These are phyloP conservation scores for Podiceps cristatus DNA, from an alignment of 2,113 vertebrate species.

Conservation along the genomic window DNA sequence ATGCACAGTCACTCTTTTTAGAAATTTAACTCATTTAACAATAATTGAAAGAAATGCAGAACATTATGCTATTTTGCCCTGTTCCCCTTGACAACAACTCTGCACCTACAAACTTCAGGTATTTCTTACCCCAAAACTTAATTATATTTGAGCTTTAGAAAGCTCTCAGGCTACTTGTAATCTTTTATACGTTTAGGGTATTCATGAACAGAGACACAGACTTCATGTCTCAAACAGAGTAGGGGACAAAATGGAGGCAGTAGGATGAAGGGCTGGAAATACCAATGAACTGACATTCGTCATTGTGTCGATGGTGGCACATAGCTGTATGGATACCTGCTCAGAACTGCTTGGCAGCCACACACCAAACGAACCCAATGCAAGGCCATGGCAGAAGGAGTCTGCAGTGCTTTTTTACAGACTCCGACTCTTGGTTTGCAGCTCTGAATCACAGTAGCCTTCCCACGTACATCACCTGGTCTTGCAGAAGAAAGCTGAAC, in stretches of 20 bases:
- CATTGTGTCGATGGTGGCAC: neutral
- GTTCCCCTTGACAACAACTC: conserved; percentile 4
- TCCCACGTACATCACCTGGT: neutral
- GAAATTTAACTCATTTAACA: conserved; percentile 48
- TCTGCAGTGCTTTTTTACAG: neutral
- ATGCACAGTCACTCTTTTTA: conserved; percentile 12
- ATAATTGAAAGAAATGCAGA: neutral
- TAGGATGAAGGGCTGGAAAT: conserved; percentile 2
- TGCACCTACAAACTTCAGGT: neutral
- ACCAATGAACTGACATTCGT: neutral
- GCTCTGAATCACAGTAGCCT: neutral
- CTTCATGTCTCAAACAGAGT: neutral
- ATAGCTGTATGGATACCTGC: neutral
- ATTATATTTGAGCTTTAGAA: conserved; percentile 21
- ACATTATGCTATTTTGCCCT: neutral
- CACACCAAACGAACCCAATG: neutral
- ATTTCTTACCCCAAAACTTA: conserved; percentile 26
- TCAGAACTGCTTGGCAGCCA: neutral
- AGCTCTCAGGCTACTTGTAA: conserved; percentile 7
- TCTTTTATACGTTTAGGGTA: conserved; percentile 24
- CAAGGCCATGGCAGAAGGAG: neutral
- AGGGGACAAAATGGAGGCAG: neutral
- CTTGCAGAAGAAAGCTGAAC: neutral
- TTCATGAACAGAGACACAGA: neutral
- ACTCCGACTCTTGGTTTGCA: neutral